Conservation (phyloP, 37 sponge, comb jelly and placozoan species). For the Aplysina aerophoba region DNA sequence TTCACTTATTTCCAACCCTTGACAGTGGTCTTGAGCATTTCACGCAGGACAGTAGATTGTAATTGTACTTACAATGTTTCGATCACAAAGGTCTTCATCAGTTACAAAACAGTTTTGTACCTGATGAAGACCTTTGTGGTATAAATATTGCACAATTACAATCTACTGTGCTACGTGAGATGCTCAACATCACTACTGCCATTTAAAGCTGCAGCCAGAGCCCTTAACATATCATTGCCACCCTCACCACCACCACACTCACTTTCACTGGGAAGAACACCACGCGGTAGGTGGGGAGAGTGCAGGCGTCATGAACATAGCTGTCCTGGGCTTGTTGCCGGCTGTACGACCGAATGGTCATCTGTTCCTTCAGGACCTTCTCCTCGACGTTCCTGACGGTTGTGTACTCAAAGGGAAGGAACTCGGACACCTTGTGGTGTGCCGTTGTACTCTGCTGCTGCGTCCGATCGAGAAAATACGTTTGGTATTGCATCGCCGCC, state of each 20-base stretch:
- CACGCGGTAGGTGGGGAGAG: constrained; percentile 43
- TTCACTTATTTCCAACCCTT: too few relatives aligned
- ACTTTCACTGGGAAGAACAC: constrained; percentile 82
- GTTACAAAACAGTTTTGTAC: background rate
- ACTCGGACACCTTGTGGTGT: constrained; percentile 60
- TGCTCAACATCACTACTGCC: too few relatives aligned
- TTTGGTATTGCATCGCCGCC: constrained; percentile 83
- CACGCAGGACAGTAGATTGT: too few relatives aligned
- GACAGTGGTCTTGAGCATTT: too few relatives aligned
- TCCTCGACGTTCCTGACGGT: constrained; percentile 60
- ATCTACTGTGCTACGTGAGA: too few relatives aligned
- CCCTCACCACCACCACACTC: background rate
- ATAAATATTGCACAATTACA: too few relatives aligned
- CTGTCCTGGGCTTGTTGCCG: constrained; percentile 44
- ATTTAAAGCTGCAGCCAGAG: too few relatives aligned
- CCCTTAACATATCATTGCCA: too few relatives aligned
- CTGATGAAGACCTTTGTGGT: too few relatives aligned
- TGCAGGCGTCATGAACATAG: constrained; percentile 43
- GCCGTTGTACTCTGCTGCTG: constrained; percentile 40
- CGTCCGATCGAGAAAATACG: constrained; percentile 81
- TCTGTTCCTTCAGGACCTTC: constrained; percentile 72
- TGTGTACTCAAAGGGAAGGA: constrained; percentile 72
- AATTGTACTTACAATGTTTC: background rate
- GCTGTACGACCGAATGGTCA: constrained; percentile 30
- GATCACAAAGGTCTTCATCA: background rate